Evolutionary conservation across 2,113 vertebrate genomes (phyloP).

Genomic region (Crotalus viridis): DNA sequence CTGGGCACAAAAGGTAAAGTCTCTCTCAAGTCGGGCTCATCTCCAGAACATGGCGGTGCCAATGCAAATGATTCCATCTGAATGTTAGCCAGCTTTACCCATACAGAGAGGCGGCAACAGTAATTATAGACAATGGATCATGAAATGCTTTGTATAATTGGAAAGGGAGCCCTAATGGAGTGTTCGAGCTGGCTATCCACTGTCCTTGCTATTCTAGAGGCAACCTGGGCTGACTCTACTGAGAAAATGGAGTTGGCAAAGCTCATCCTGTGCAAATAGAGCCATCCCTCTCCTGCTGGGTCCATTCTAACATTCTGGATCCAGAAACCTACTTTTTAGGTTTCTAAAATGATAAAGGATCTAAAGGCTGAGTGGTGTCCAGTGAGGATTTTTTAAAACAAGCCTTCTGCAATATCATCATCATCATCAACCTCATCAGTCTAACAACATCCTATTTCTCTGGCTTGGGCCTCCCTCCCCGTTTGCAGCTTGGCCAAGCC

Average conservation of each 20-base stretch:
- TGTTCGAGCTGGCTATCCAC: not conserved
- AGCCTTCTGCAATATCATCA: not conserved
- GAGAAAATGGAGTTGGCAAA: not conserved
- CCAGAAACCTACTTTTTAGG: not conserved
- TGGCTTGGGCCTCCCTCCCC: not conserved
- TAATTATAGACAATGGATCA: not conserved
- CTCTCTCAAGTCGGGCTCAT: not conserved
- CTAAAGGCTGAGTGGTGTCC: not conserved
- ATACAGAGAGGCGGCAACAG: not conserved
- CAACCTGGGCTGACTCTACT: not conserved
- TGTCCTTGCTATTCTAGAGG: not conserved
- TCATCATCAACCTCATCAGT: not conserved
- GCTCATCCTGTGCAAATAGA: not conserved
- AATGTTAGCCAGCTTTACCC: not conserved
- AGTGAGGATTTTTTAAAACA: not conserved
- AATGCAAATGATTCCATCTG: not conserved
- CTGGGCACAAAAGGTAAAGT: not conserved
- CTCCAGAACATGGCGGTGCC: not conserved
- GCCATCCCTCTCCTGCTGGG: not conserved
- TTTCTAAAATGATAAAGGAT: not conserved
- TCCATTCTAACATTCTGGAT: not conserved
- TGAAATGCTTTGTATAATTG: not conserved
- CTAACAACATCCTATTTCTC: not conserved
- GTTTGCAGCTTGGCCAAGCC: not conserved
- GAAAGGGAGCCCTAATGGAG: not conserved